Base-by-base conservation (phyloP, 2,888 invertebrate genomes). In the Trypoxylon attenuatum region DNA sequence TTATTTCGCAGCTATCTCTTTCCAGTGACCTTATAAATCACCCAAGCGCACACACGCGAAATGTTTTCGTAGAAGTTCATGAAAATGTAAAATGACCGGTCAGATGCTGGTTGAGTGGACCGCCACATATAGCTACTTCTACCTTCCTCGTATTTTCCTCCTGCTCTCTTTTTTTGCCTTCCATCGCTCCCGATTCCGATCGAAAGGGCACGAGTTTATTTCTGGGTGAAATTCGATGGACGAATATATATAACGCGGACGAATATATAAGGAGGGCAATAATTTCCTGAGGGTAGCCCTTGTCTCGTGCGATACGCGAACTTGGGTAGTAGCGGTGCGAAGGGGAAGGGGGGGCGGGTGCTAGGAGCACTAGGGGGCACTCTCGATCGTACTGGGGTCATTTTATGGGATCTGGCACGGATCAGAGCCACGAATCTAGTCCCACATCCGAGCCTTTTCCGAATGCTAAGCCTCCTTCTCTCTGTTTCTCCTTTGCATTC, bases 221-320 rank as follows among this genome's bases (percentile, higher is more conserved):
- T 68, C 69, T 43, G 63, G 73, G 73, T 71, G 76, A 79, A 75
- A 79, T 64, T 69, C 75, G 58, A 69, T 45, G 56, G 59, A 81
- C 82, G 84, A 83, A 85, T 85, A 74, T 84, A 83, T 83, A 84
- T n/a, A n/a, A n/a, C n/a, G 33, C 33, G 33, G 33, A 82, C 82
- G 85, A 84, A 85, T 85, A 75, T 84, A 83, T 83, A 84, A 86
- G 82, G 73, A 81, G 82, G 83, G 84, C 82, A 83, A 85, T 85
- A 85, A 85, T 85, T 85, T 83, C 79, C 75, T 78, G 64, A 72
- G 72, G 73, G 43, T 51, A 57, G 51, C 51, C 54, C 49, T 51
- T 41, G 52, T 25, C 52, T 59, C 61, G 66, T 49, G 49, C 62
- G 61, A 71, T 72, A 49, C 47, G 42, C 50, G 52, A 54, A 47